Evolutionary conservation across 2,888 invertebrate species (phyloP), one percentile per base, ranked within the genome.

Genomic region (Drosophila lutescens): DNA sequence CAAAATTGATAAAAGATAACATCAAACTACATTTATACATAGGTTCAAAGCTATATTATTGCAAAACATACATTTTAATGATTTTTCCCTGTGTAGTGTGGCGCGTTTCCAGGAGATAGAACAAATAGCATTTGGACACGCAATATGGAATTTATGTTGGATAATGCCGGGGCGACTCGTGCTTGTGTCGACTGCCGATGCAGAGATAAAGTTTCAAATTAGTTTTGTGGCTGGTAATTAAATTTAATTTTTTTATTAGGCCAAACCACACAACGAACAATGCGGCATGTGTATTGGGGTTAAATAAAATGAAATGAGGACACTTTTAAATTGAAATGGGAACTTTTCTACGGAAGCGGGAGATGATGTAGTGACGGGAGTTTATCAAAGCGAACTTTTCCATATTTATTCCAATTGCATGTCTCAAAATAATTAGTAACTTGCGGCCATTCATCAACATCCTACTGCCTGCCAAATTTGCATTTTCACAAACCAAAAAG

Each of bases 111-210:
- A 72, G 68, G 32, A 69, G 40, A 59, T 51, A 76, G 74, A 89
- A 78, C 80, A 89, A 89, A 86, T 86, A 72, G 88, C 85, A 71
- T 74, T 76, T 76, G 77, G 69, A 76, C 85, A 86, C 89, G 85
- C 85, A 86, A 89, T 86, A 87, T 71, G 78, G 78, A 88, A 89
- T 80, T 89, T 76, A 86, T 88, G 86, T 85, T 89, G 77, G 87
- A 86, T 86, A 88, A 86, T 86, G 61, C 59, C 66, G 9, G 66
- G 15, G 38, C 15, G 44, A 54, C 55, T 66, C 60, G 60, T 66
- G 74, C 65, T 58, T 53, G 62, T 60, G 58, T 54, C 59, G 67
- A 51, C 62, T 78, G 65, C 72, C 74, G 86, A 88, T 84, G 71
- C 76, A 73, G 74, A 84, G 83, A 84, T 84, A 88, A 88, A 84